A percentile compares a stretch with the other conserved stretches of the same genome.
phyloP scores from a whole-genome alignment of 1,140 invertebrate genomes.

The Anoplophora glabripennis region DNA sequence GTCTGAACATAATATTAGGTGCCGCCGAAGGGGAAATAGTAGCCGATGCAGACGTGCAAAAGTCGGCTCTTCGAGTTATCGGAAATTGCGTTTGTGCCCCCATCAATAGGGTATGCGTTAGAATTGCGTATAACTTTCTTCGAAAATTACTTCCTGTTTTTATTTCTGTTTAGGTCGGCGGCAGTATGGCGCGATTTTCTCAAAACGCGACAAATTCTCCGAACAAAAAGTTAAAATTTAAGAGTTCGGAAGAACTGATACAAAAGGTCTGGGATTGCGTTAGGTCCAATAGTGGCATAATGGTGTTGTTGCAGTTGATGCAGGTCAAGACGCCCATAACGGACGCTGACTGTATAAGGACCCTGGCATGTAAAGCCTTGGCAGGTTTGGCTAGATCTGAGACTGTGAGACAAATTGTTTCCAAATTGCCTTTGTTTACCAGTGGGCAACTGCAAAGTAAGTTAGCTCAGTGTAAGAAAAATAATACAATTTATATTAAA shows the following conservation, averaged over 20 bases:
- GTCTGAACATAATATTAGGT: conserved; percentile 72
- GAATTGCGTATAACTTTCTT: too few relatives aligned
- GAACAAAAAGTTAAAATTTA: conserved; percentile 70
- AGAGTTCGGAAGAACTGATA: conserved; percentile 81
- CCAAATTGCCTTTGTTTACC: conserved; percentile 92
- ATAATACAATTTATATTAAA: too few relatives aligned
- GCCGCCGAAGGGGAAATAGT: conserved; percentile 89
- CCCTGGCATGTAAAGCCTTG: conserved; percentile 86
- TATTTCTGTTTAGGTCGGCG: conserved; percentile 64
- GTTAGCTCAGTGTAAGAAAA: too few relatives aligned
- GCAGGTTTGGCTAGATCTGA: conserved; percentile 88
- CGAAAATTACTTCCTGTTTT: too few relatives aligned
- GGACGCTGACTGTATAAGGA: conserved; percentile 91
- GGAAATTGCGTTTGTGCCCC: conserved; percentile 94
- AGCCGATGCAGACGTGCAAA: conserved; percentile 85
- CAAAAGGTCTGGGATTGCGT: conserved; percentile 92
- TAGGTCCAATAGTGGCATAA: conserved; percentile 92
- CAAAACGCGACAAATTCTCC: conserved; percentile 55
- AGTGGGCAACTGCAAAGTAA: conserved; percentile 87
- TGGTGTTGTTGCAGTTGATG: conserved; percentile 83
- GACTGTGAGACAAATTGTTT: conserved; percentile 91
- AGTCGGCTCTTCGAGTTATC: conserved; percentile 82
- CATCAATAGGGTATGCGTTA: conserved; percentile 67
- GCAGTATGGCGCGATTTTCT: conserved; percentile 63
- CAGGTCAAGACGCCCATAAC: conserved; percentile 92